phyloP scores from a whole-genome alignment of 2,113 vertebrate genomes.

The Daphoenositta chrysoptera region DNA sequence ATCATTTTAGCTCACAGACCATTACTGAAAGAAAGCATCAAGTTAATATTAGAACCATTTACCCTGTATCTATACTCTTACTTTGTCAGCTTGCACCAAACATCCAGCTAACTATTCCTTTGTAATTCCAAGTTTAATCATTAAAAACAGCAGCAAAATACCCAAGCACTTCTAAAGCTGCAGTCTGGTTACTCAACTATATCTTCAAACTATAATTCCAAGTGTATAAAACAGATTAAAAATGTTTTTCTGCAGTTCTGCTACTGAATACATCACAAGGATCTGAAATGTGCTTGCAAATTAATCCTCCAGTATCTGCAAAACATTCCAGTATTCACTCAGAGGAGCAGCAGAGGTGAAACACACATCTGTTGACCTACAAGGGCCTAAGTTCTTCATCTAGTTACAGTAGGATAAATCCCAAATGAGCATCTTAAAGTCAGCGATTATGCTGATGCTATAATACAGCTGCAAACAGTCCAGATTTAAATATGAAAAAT shows the following conservation, averaged over 20 bases:
- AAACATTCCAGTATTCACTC: not conserved
- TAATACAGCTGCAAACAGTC: not conserved
- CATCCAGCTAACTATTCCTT: not conserved
- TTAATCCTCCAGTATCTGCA: not conserved
- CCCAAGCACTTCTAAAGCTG: not conserved
- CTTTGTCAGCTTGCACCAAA: not conserved
- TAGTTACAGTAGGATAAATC: not conserved
- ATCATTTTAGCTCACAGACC: not conserved
- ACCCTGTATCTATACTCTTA: not conserved
- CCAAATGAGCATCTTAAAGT: not conserved
- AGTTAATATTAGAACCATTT: not conserved
- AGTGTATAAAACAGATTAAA: not conserved
- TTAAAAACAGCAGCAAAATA: not conserved
- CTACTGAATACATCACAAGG: not conserved
- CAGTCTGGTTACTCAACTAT: not conserved
- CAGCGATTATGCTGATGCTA: not conserved
- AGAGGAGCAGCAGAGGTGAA: constrained; percentile 1
- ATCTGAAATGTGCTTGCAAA: not conserved
- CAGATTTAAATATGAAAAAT: not conserved
- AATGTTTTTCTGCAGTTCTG: not conserved
- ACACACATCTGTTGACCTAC: constrained; percentile 26
- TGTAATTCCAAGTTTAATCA: not conserved
- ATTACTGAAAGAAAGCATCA: not conserved
- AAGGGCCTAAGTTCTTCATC: not conserved
- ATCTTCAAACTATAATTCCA: not conserved